Percentiles rank a stretch among this genome's conserved stretches.
phyloP scores from a whole-genome alignment of 2,113 vertebrate genomes.

The Microtus oregoni region DNA sequence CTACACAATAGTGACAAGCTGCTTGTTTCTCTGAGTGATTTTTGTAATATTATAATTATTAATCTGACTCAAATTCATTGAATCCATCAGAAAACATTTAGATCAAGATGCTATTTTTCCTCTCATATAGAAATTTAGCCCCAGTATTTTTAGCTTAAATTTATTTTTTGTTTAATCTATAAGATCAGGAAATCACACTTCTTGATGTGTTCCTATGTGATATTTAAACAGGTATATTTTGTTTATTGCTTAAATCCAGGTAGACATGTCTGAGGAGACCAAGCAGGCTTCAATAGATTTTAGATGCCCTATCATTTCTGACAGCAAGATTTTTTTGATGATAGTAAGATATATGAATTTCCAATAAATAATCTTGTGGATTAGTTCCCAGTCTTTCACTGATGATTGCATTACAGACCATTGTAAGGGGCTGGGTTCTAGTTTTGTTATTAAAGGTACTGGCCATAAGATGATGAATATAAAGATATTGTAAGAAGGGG shows the following conservation, averaged over 20 bases:
- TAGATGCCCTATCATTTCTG: not conserved
- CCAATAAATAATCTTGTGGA: not conserved
- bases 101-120: slow-evolving; percentile 12
- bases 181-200: not conserved
- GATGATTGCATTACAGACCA: not conserved
- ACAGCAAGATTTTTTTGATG: not conserved
- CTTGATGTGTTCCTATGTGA: not conserved
- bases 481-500: not conserved
- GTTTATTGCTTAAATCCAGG: not conserved
- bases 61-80: not conserved
- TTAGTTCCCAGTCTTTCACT: not conserved
- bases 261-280: not conserved
- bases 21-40: not conserved
- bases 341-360: not conserved
- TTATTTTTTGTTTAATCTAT: not conserved
- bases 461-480: not conserved
- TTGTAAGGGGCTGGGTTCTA: not conserved
- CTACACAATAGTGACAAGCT: not conserved
- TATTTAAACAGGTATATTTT: not conserved
- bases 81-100: not conserved
- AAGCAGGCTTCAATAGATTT: not conserved
- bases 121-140: not conserved
- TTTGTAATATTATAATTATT: not conserved
- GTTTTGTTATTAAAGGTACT: not conserved
- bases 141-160: not conserved